Conservation (phyloP, 2,113 vertebrate species). For the Candoia aspera region DNA sequence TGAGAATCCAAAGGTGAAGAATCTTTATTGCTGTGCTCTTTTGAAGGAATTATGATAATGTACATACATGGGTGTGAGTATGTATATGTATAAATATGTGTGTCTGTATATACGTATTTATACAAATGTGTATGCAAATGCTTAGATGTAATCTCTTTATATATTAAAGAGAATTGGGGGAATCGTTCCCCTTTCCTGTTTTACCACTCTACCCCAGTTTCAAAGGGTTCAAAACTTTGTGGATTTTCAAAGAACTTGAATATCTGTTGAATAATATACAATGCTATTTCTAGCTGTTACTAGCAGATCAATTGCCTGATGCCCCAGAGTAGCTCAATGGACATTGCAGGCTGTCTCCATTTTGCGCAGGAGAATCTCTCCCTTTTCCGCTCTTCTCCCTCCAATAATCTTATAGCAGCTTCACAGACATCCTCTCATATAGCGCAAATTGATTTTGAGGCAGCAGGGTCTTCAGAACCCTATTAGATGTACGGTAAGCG, state of each 20-base stretch:
- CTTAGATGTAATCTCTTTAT: neutral
- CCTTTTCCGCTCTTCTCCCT: too few species aligned
- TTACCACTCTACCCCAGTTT: neutral
- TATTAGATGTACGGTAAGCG: neutral
- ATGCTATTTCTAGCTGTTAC: neutral
- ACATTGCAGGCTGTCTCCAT: neutral
- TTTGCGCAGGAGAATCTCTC: neutral
- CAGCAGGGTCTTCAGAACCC: neutral
- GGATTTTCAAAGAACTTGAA: neutral
- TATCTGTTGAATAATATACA: neutral
- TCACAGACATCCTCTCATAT: neutral
- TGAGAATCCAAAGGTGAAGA: neutral
- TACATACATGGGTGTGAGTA: neutral
- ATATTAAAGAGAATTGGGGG: neutral
- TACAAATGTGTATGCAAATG: neutral
- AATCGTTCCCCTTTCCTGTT: neutral
- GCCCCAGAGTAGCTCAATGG: neutral
- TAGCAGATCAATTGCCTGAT: neutral
- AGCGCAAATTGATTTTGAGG: neutral
- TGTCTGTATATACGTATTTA: neutral
- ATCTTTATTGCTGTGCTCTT: neutral
- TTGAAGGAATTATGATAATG: neutral
- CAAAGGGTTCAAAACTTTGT: neutral
- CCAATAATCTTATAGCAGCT: neutral
- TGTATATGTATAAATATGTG: neutral